Evolutionary conservation across 2,888 invertebrate genomes (phyloP).

Genomic region (Pammene fasciana): DNA sequence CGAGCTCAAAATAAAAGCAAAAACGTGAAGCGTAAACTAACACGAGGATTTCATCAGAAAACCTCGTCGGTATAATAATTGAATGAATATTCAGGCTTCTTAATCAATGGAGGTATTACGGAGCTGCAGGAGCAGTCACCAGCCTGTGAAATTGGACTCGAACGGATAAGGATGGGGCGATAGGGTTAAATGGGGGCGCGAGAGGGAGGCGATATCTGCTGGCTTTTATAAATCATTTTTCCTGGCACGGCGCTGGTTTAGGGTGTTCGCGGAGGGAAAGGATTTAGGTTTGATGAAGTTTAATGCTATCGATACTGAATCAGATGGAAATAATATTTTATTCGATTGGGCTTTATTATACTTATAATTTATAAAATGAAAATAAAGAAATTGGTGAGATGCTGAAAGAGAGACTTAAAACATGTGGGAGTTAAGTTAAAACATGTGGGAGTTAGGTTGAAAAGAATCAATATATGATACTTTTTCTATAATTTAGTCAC

Average conservation of each 20-base stretch:
- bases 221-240: slow-evolving; percentile 82
- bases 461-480: too few species aligned
- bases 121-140: slow-evolving; percentile 72
- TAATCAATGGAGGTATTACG: slow-evolving; percentile 81
- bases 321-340: not conserved
- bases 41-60: slow-evolving; percentile 66
- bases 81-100: slow-evolving; percentile 82
- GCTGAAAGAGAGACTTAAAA: too few species aligned
- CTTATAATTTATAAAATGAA: too few species aligned
- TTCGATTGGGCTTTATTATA: not conserved
- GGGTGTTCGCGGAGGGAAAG: slow-evolving; percentile 55
- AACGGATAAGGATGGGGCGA: slow-evolving; percentile 61
- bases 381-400: too few species aligned
- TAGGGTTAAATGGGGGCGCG: slow-evolving; percentile 47
- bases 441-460: too few species aligned
- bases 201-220: slow-evolving; percentile 56
- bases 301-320: not conserved
- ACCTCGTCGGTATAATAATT: slow-evolving; percentile 73
- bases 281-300: slow-evolving; percentile 5
- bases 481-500: too few species aligned
- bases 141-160: slow-evolving; percentile 81
- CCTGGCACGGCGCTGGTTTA: slow-evolving; percentile 70
- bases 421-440: too few species aligned
- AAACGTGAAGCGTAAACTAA: slow-evolving; percentile 56
- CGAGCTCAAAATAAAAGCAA: slow-evolving; percentile 46